These are phyloP conservation scores for Anser brachyrhynchus DNA, from an alignment of 2,113 vertebrate species.

Conservation along the genomic window DNA sequence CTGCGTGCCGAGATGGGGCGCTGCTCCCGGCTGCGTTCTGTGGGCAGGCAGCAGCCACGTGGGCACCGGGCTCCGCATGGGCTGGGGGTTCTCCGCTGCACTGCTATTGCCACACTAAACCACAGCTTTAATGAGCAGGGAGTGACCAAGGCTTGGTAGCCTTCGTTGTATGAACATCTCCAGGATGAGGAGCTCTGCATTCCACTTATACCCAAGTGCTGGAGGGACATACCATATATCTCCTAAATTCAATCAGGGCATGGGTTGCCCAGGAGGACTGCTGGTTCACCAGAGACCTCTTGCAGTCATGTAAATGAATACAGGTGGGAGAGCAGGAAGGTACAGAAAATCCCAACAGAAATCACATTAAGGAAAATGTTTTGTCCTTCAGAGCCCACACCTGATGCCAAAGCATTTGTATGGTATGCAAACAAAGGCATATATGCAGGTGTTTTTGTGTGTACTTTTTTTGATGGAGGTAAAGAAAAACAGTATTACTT, in stretches of 20 bases:
- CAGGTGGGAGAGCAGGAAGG: neutral
- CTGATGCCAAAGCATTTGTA: neutral
- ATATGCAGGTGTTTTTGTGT: neutral
- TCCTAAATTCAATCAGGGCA: neutral
- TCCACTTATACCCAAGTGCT: neutral
- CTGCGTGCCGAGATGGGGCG: rapidly evolving
- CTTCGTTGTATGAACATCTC: neutral
- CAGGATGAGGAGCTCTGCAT: neutral
- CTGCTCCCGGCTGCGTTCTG: neutral
- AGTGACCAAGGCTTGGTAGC: neutral
- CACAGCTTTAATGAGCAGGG: neutral
- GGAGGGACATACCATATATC: neutral
- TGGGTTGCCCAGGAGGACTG: neutral
- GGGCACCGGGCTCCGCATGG: neutral
- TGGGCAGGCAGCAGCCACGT: rapidly evolving
- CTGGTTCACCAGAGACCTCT: neutral
- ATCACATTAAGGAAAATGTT: neutral
- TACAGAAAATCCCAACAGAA: neutral
- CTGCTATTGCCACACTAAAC: neutral
- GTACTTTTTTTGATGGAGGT: neutral
- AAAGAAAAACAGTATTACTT: neutral
- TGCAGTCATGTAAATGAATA: neutral
- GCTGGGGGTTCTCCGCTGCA: neutral
- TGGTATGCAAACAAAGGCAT: neutral
- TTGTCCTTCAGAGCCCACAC: neutral